Evolutionary conservation across 2,113 vertebrate species (phyloP).

Genomic region (Ptilorrhoa leucosticta): DNA sequence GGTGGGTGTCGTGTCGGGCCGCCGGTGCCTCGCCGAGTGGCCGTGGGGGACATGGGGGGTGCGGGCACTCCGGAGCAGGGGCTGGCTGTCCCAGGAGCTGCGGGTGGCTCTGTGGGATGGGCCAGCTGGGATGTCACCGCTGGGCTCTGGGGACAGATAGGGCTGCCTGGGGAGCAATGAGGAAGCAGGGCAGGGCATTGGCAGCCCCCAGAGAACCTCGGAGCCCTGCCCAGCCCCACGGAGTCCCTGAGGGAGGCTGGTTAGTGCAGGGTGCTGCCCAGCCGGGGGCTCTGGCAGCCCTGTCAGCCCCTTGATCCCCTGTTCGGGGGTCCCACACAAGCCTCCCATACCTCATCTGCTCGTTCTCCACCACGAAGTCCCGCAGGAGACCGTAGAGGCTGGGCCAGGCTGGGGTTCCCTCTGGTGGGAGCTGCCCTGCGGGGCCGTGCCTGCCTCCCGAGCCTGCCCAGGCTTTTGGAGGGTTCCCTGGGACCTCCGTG

Average conservation of each 20-base stretch:
- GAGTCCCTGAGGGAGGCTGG: neutral
- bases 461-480: neutral
- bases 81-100: neutral
- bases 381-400: slow-evolving; percentile 67
- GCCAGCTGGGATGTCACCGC: neutral
- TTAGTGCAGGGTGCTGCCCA: neutral
- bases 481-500: neutral
- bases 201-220: fast-evolving
- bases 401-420: slow-evolving; percentile 54
- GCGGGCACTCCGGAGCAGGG: neutral
- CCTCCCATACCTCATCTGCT: slow-evolving; percentile 58
- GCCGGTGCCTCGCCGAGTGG: neutral
- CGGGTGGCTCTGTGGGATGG: neutral
- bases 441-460: neutral
- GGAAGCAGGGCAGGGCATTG: neutral
- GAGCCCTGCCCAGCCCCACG: neutral
- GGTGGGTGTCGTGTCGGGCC: fast-evolving
- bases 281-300: neutral
- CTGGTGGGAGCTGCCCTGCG: neutral
- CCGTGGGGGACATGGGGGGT: fast-evolving
- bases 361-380: slow-evolving; percentile 73
- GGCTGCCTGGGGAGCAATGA: neutral
- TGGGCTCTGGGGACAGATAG: neutral
- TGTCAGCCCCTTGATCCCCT: neutral
- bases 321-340: neutral